Conservation (phyloP, 2,797 vertebrate species). For the Hippocampus kuda region DNA sequence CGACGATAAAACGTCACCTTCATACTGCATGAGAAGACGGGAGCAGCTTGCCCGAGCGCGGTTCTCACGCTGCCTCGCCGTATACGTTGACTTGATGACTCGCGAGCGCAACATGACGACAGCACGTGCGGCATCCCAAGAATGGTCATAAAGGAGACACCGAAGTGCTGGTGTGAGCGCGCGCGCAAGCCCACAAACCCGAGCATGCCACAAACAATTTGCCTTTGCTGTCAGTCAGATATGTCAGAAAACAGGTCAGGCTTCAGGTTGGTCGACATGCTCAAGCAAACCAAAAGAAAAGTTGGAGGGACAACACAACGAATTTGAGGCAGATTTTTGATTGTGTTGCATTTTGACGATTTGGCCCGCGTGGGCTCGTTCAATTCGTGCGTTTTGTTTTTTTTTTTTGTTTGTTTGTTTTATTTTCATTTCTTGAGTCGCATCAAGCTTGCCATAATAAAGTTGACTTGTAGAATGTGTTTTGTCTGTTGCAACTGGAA, state of each 20-base stretch:
- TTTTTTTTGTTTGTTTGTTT: no score
- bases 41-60: background rate
- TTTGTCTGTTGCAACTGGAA: background rate
- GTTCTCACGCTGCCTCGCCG: background rate
- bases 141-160: background rate
- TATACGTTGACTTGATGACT: background rate
- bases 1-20: background rate
- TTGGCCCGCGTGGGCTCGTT: background rate
- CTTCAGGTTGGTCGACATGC: no score
- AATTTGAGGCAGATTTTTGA: no score
- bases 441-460: background rate
- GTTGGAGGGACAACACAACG: no score
- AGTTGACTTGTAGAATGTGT: background rate
- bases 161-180: background rate
- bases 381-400: no score
- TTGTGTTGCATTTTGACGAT: no score
- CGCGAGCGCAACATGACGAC: background rate
- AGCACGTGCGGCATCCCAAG: background rate
- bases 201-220: background rate
- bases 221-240: background rate
- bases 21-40: background rate
- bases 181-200: background rate
- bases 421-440: no score
- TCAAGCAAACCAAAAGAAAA: background rate
- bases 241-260: background rate